These are phyloP conservation scores for Neodiprion virginianus DNA, from an alignment of 1,140 invertebrate species.

Conservation along the genomic window DNA sequence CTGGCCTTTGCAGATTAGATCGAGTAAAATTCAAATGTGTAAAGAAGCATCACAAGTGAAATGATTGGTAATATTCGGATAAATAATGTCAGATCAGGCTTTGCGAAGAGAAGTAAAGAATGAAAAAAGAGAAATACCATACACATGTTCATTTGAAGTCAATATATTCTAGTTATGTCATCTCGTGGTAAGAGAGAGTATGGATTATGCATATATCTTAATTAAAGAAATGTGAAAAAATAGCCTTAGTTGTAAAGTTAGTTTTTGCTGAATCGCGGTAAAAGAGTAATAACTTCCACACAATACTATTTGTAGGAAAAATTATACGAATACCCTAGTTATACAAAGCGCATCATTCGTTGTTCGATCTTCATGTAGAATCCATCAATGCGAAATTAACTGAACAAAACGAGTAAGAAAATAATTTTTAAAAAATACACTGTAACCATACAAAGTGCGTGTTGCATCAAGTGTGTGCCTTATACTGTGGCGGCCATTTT, in stretches of 20 bases:
- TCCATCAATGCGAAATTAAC: not conserved
- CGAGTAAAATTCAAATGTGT: not conserved
- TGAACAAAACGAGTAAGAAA: not conserved
- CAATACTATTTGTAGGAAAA: not conserved
- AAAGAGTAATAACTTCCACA: not conserved
- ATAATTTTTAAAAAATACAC: not conserved
- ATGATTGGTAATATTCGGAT: not conserved
- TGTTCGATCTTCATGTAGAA: slow-evolving; percentile 3
- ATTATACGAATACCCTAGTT: not conserved
- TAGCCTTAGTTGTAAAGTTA: not conserved
- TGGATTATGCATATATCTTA: not conserved
- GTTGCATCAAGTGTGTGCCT: slow-evolving; percentile 63
- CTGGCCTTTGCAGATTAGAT: not conserved
- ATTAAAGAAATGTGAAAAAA: not conserved
- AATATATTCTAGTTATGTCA: not conserved
- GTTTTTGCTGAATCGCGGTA: slow-evolving; percentile 4
- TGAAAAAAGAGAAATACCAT: not conserved
- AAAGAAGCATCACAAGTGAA: not conserved
- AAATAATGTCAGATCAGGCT: not conserved
- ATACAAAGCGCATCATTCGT: not conserved
- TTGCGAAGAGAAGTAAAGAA: not conserved
- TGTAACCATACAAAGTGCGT: slow-evolving; percentile 45
- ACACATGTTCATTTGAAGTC: not conserved
- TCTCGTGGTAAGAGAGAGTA: too few species aligned
- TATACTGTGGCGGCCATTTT: slow-evolving; percentile 61